Evolutionary conservation across 2,797 vertebrate species (phyloP).

Genomic region (Crenuchus spilurus): DNA sequence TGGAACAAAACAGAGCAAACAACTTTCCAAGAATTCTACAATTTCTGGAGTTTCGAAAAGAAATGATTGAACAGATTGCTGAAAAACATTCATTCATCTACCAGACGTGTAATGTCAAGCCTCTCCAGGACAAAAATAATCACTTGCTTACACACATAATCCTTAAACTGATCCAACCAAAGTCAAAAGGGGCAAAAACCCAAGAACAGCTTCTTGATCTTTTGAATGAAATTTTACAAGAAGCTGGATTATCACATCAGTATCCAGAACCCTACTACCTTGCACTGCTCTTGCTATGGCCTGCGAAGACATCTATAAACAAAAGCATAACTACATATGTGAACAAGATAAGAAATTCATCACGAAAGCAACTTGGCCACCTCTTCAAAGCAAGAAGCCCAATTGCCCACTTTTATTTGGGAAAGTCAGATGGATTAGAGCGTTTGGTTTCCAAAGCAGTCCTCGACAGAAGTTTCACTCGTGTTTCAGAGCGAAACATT

Average conservation of each 20-base stretch:
- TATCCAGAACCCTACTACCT: conserved; percentile 73
- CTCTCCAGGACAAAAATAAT: conserved; percentile 68
- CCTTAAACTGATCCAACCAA: conserved; percentile 27
- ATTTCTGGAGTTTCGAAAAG: conserved; percentile 63
- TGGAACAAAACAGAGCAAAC: conserved; percentile 73
- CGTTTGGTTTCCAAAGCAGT: conserved; percentile 72
- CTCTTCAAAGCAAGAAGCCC: conserved; percentile 65
- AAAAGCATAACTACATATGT: conserved; percentile 62
- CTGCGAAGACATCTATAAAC: conserved; percentile 52
- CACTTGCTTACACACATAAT: conserved; percentile 67
- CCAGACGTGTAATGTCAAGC: conserved; percentile 43
- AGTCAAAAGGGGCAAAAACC: conserved; percentile 8
- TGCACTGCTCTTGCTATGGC: conserved; percentile 73
- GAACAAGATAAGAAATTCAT: conserved; percentile 59
- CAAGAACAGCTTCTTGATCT: background rate
- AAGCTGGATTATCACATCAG: conserved; percentile 40
- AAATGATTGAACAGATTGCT: conserved; percentile 65
- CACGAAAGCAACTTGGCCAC: conserved; percentile 56
- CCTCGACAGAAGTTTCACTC: conserved; percentile 64
- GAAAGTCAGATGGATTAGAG: conserved; percentile 59
- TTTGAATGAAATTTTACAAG: conserved; percentile 65
- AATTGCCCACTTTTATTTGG: conserved; percentile 73
- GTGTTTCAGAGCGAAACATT: conserved; percentile 53
- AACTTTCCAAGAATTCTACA: conserved; percentile 79
- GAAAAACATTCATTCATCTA: conserved; percentile 62